Percentiles rank a stretch among this genome's conserved stretches.
These are phyloP conservation scores for Guaruba guarouba DNA, from an alignment of 2,113 vertebrate species.

Conservation along the genomic window DNA sequence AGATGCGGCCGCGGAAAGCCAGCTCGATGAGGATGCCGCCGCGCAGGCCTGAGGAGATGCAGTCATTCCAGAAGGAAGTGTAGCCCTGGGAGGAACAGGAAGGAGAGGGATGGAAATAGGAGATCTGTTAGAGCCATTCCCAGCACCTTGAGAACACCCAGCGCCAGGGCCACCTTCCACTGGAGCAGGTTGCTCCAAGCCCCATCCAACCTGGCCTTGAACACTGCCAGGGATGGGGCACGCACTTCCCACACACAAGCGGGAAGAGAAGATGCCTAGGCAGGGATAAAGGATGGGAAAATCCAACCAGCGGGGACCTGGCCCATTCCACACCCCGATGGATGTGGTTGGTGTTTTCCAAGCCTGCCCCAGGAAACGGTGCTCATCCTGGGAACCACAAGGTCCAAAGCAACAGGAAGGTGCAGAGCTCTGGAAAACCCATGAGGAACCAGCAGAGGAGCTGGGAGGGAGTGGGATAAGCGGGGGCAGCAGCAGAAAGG, in stretches of 20 bases:
- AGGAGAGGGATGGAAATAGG: too few species aligned
- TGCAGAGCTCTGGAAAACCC: background rate
- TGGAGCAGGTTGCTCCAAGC: background rate
- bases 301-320: background rate
- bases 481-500: background rate
- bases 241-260: background rate
- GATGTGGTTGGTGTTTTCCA: background rate
- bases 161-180: background rate
- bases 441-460: background rate
- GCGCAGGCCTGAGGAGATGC: conserved; percentile 83
- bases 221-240: background rate
- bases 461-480: accelerated
- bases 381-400: background rate
- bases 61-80: conserved; percentile 88
- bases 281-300: background rate
- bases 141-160: background rate
- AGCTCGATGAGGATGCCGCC: conserved; percentile 82
- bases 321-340: background rate
- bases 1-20: conserved; percentile 76
- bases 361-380: background rate
- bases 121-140: background rate
- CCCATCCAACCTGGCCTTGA: accelerated
- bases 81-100: conserved; percentile 70
- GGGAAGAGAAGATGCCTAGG: background rate
- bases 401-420: background rate